Base-by-base conservation (phyloP, 1,140 invertebrate genomes). In the Drosophila lini region DNA sequence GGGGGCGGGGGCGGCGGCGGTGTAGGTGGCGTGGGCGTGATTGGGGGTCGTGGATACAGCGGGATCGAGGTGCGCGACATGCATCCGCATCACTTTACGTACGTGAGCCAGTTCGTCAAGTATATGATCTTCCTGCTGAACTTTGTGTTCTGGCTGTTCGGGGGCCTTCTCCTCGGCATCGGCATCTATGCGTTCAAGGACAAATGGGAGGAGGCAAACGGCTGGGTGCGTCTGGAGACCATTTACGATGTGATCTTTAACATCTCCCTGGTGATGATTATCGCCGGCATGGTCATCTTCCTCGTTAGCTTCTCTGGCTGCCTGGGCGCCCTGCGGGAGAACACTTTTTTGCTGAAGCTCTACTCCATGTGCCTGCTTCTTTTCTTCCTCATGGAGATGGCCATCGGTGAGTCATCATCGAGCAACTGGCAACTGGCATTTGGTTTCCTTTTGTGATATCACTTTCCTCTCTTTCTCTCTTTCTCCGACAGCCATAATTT, bases 41-140 rank as follows among this genome's bases (percentile, higher is more conserved):
- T 97, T 9, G 98, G 98, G 0, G 44, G 22, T 0, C 42, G 67
- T 3, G 69, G 69, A 16, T 73, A 73, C 44, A 71, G 69, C 22
- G 69, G 69, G 0, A 73, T 73, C 10, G 69, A 73, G 36, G 32
- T 73, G 36, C 65, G 38, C 15, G 92, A 92, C 82, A 94, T 94
- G 93, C 94, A 94, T 91, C 91, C 94, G 38, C 93, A 94, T 44
- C 94, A 94, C 77, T 94, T 94, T 77, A 94, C 94, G n/a, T 92
- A 92, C 38, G 91, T 92, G 48, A 98, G 96, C 91, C 96, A 97
- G 19, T 97, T 96, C 93, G 96, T 98, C 16, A 98, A 98, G 93
- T 98, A 98, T 91, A 96, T 97, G 94, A 97, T 98, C 92, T 98
- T 98, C 93, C 94, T 97, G 91, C 94, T 98, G 67, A 98, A 98